Evolutionary conservation across 2,113 vertebrate species (phyloP).

Genomic region (Uropsilus gracilis): DNA sequence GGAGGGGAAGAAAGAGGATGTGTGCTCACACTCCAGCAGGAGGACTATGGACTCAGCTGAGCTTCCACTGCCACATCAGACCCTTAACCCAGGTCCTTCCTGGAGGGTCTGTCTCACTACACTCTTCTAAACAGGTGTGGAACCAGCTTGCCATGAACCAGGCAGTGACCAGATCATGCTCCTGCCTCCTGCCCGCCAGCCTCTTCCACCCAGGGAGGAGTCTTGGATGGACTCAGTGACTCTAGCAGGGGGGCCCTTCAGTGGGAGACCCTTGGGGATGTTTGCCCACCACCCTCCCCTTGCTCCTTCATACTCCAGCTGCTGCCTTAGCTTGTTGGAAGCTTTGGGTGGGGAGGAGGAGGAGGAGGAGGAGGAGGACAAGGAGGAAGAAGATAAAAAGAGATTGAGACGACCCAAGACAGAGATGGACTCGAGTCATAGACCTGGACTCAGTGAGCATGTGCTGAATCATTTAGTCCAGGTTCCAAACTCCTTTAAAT

Average conservation of each 20-base stretch:
- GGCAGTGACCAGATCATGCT: not conserved
- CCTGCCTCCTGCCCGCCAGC: not conserved
- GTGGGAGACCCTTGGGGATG: not conserved
- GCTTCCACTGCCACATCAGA: not conserved
- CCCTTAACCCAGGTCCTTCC: accelerated
- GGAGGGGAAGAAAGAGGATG: not conserved
- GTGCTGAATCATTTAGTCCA: too few relatives aligned
- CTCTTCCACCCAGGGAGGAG: not conserved
- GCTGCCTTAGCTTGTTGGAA: too few relatives aligned
- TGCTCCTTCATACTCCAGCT: not conserved
- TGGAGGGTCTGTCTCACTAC: not conserved
- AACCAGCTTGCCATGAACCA: not conserved
- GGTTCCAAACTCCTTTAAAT: too few relatives aligned
- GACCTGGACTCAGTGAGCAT: too few relatives aligned
- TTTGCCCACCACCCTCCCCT: too few relatives aligned
- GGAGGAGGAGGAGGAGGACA: too few relatives aligned
- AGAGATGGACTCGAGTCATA: too few relatives aligned
- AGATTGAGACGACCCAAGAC: too few relatives aligned
- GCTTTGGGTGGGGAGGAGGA: too few relatives aligned
- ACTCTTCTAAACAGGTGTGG: not conserved
- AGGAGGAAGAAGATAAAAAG: too few relatives aligned
- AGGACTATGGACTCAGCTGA: too few relatives aligned
- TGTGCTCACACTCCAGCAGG: not conserved
- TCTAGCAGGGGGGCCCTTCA: not conserved
- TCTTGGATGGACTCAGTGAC: not conserved